A percentile compares a stretch with the other conserved stretches of the same genome.
These are phyloP conservation scores for Papilio gigon DNA, from an alignment of 2,888 invertebrate species.

Conservation along the genomic window DNA sequence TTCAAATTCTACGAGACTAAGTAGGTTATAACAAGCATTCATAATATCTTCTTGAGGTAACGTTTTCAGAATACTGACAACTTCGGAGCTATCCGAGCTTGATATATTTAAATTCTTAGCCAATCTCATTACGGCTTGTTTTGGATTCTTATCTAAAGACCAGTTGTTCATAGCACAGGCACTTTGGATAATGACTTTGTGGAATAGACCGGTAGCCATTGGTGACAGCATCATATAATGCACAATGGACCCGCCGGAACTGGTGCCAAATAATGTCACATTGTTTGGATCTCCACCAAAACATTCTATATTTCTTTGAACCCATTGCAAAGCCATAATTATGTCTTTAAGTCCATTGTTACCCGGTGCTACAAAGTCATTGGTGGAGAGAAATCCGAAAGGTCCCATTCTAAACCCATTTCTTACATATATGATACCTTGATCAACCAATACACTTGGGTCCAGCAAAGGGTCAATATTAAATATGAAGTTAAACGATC, in stretches of 20 bases:
- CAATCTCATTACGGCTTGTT: conserved; percentile 57
- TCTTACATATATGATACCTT: conserved; percentile 69
- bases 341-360: conserved; percentile 77
- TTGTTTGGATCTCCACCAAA: conserved; percentile 77
- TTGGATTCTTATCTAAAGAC: conserved; percentile 68
- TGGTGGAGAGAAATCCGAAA: conserved; percentile 74
- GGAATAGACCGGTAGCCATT: conserved; percentile 74
- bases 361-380: conserved; percentile 72
- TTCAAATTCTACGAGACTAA: conserved; percentile 46
- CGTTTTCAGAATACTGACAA: conserved; percentile 64
- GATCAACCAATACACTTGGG: conserved; percentile 62
- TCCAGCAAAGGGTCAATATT: conserved; percentile 64
- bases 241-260: conserved; percentile 73
- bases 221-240: conserved; percentile 78
- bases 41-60: conserved; percentile 60
- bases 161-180: conserved; percentile 73
- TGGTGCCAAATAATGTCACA: conserved; percentile 76
- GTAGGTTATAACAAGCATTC: conserved; percentile 46
- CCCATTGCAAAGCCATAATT: conserved; percentile 73
- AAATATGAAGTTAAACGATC: conserved; percentile 63
- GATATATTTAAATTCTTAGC: conserved; percentile 62
- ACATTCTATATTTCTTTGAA: conserved; percentile 66
- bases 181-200: conserved; percentile 76
- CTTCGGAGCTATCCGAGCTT: conserved; percentile 58
- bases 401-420: conserved; percentile 75